phyloP scores from a whole-genome alignment of 2,888 invertebrate genomes.

The Torymus auratus region DNA sequence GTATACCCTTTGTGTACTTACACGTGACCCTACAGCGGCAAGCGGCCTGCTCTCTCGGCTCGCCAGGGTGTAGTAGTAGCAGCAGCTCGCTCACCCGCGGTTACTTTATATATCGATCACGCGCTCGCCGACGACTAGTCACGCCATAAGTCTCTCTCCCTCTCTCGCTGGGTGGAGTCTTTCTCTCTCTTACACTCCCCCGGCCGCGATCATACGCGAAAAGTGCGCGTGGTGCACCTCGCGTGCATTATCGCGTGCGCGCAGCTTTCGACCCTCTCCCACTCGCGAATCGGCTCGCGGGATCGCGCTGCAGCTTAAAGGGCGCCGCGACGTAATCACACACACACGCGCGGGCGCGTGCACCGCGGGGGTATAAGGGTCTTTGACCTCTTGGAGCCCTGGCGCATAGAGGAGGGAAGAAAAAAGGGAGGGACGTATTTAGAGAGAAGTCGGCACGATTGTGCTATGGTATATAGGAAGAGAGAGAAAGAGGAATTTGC shows the following conservation, averaged over 20 bases:
- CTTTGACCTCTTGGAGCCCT: constrained; percentile 28
- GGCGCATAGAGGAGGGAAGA: not conserved
- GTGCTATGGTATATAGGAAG: constrained; percentile 1
- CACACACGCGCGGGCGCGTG: not conserved
- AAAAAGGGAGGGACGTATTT: not conserved
- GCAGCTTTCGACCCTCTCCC: constrained; percentile 29
- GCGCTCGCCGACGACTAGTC: constrained; percentile 17
- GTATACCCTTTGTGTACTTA: not conserved
- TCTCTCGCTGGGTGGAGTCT: not conserved
- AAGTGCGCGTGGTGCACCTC: constrained; percentile 6
- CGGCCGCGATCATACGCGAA: constrained; percentile 24
- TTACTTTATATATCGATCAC: constrained; percentile 48
- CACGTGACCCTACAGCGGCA: too few relatives aligned
- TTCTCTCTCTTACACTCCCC: too few relatives aligned
- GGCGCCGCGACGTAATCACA: constrained; percentile 41
- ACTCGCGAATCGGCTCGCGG: constrained; percentile 32
- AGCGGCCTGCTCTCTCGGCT: not conserved
- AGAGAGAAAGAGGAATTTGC: constrained; percentile 42
- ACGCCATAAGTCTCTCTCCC: constrained; percentile 22
- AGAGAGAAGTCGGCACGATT: not conserved
- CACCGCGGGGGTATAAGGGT: constrained; percentile 14
- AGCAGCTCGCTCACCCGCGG: not conserved
- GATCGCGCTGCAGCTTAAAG: constrained; percentile 41
- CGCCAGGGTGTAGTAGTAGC: not conserved
- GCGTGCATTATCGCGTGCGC: constrained; percentile 44